phyloP scores from a whole-genome alignment of 2,797 vertebrate species.

The Microchirus variegatus region DNA sequence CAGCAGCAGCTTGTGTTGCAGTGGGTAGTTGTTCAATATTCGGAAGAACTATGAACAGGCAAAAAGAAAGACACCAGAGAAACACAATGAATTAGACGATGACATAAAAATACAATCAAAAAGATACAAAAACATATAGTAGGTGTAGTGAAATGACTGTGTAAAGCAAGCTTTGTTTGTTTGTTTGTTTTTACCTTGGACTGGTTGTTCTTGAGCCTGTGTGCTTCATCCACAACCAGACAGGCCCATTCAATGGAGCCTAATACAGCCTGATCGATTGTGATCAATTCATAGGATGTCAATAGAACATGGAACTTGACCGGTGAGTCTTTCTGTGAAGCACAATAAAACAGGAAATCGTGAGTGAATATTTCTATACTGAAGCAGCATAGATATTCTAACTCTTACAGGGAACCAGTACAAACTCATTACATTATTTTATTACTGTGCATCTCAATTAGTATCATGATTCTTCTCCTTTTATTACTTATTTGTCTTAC shows the following conservation, averaged over 20 bases:
- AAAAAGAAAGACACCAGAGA: not conserved
- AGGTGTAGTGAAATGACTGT: no score
- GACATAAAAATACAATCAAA: not conserved
- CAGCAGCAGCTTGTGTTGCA: slow-evolving; percentile 96
- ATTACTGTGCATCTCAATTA: no score
- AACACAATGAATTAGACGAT: not conserved
- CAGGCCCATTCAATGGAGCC: slow-evolving; percentile 99
- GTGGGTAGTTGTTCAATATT: slow-evolving; percentile 94
- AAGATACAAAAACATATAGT: not conserved
- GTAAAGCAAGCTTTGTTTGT: no score
- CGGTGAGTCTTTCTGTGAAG: slow-evolving; percentile 92
- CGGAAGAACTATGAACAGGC: slow-evolving; percentile 88
- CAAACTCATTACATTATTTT: not conserved
- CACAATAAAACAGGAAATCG: not conserved
- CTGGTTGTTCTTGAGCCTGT: slow-evolving; percentile 98
- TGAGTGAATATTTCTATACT: no score
- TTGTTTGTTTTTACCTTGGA: slow-evolving; percentile 84
- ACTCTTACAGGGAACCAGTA: not conserved
- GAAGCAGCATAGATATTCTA: no score
- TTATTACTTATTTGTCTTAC: slow-evolving; percentile 66
- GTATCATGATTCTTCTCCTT: not conserved
- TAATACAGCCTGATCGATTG: slow-evolving; percentile 96
- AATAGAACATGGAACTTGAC: slow-evolving; percentile 97
- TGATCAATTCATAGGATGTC: slow-evolving; percentile 97
- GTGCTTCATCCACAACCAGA: slow-evolving; percentile 97